Conservation (phyloP, 2,888 invertebrate genomes). For the Nephrotoma flavescens region DNA sequence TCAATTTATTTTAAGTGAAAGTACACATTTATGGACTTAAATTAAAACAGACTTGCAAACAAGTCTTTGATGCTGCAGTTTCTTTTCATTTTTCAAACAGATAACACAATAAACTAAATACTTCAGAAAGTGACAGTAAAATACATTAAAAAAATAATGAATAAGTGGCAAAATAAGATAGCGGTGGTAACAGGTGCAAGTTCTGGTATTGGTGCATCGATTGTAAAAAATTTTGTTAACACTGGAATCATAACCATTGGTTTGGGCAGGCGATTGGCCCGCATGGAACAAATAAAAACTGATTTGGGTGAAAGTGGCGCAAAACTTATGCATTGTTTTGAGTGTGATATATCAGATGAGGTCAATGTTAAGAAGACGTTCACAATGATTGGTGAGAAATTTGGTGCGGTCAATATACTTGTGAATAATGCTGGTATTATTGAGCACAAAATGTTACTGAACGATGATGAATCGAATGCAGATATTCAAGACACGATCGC, state of each 20-base stretch:
- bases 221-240: conserved; percentile 30
- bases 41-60: too few species aligned
- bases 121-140: too few species aligned
- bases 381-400: conserved; percentile 30
- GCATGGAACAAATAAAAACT: conserved; percentile 21
- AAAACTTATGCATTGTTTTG: conserved; percentile 24
- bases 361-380: conserved; percentile 38
- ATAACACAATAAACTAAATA: too few species aligned
- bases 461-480: conserved; percentile 13
- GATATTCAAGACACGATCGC: conserved; percentile 27
- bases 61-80: too few species aligned
- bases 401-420: conserved; percentile 39
- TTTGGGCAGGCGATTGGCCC: conserved; percentile 35
- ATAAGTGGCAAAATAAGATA: conserved; percentile 44
- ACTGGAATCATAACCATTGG: conserved; percentile 41
- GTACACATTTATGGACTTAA: too few species aligned
- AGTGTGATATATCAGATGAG: conserved; percentile 39
- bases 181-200: conserved; percentile 51
- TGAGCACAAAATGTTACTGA: conserved; percentile 12
- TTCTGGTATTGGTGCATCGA: conserved; percentile 42
- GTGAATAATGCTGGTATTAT: conserved; percentile 41
- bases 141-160: conserved; percentile 25
- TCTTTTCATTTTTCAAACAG: too few species aligned
- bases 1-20: too few species aligned
- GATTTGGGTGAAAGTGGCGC: background rate